These are phyloP conservation scores for Sebastes goodei DNA, from an alignment of 2,797 vertebrate species.

Conservation along the genomic window DNA sequence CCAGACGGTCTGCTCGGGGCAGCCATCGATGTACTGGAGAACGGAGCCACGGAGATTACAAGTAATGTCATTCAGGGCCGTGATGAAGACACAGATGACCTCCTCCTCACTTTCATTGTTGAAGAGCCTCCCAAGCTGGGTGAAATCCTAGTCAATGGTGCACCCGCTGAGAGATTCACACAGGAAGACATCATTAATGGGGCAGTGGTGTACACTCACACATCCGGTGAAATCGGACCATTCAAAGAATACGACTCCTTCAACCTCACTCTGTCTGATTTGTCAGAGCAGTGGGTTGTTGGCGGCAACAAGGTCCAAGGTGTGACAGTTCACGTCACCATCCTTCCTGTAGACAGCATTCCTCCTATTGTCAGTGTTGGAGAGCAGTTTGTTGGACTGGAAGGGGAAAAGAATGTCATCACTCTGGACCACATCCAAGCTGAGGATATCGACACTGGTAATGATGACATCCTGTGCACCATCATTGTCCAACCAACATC, in stretches of 20 bases:
- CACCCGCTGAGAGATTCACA: conserved; percentile 84
- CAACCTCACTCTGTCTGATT: conserved; percentile 86
- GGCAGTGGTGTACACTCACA: conserved; percentile 86
- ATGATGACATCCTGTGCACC: conserved; percentile 88
- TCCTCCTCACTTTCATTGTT: conserved; percentile 88
- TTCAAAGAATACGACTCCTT: conserved; percentile 86
- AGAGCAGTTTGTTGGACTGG: conserved; percentile 81
- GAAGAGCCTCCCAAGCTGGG: conserved; percentile 86
- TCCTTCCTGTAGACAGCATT: conserved; percentile 88
- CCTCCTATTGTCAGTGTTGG: conserved; percentile 82
- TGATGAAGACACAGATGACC: conserved; percentile 86
- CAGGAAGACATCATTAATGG: conserved; percentile 88
- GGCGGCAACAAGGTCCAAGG: conserved; percentile 86
- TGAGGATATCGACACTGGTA: conserved; percentile 87
- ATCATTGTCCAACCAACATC: conserved; percentile 87
- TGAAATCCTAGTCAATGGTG: conserved; percentile 85
- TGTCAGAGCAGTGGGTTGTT: conserved; percentile 85
- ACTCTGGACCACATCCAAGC: conserved; percentile 84
- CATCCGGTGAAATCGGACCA: conserved; percentile 87
- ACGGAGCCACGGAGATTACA: conserved; percentile 87
- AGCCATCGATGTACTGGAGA: conserved; percentile 88
- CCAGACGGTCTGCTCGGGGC: conserved; percentile 78
- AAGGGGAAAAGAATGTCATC: conserved; percentile 88
- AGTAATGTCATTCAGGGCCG: conserved; percentile 84
- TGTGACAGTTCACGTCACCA: conserved; percentile 84